Base-by-base conservation (phyloP, 2,797 vertebrate genomes). In the Schizopygopsis malacanthus region DNA sequence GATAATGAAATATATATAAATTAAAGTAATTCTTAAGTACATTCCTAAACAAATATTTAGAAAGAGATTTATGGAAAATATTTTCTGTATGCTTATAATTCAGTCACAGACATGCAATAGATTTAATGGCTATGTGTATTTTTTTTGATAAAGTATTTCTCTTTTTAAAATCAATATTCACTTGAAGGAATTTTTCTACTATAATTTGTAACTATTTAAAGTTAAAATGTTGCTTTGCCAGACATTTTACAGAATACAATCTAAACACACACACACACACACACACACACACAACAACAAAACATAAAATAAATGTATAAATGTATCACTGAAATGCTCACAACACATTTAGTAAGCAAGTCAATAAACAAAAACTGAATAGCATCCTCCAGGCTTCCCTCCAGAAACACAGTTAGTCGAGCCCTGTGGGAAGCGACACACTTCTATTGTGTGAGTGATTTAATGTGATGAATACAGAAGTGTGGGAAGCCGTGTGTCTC, bases 401-500 rank as follows among this genome's bases (percentile, higher is more conserved):
- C 39, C 61, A 65, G 43, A 80, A 59, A 39, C 65, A 0, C 41
- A 15, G 37, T 43, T 43, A 61, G 25, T 52, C 13, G 10, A 28
- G 89, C 91, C 91, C 90, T 92, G 91, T 92, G 90, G 69, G 89
- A 88, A 87, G 87, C 85, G 93, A 94, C 95, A 95, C 95, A 93
- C 94, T 93, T 94, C 93, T 84, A 91, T 95, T 96, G 93, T 95
- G 87, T 65, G 75, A 0, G 69, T 65, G 87, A 92, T 91, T 89
- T 90, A 92, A 91, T 88, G n/a, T 86, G 87, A 89, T 90, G 93
- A 93, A 93, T 93, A 89, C 88, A 91, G 81, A 92, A 95, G 93
- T 95, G 94, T 95, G 95, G 94, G 95, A 96, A 95, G 93, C 92
- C 87, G 89, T 94, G 94, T 93, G 93, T 91, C 90, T 16, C 89